These are phyloP conservation scores for Camponotus fellah DNA, from an alignment of 2,888 invertebrate genomes.

Conservation along the genomic window DNA sequence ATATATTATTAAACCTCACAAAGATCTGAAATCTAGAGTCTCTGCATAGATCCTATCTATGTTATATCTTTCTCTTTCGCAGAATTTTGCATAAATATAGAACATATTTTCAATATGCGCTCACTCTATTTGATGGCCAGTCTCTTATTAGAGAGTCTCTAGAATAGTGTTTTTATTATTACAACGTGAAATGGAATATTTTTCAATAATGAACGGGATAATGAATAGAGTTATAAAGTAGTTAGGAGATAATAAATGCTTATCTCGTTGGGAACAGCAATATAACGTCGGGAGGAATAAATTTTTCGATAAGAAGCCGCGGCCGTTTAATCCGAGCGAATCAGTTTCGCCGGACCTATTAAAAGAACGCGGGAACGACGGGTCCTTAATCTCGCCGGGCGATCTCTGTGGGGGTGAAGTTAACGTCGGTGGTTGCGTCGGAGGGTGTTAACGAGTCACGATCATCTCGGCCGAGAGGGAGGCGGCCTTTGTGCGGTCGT, in stretches of 20 bases:
- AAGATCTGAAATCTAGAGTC: too few relatives aligned
- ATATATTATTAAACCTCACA: too few relatives aligned
- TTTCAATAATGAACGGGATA: background rate
- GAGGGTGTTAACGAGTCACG: slow-evolving; percentile 78
- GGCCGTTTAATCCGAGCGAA: slow-evolving; percentile 42
- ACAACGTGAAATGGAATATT: background rate
- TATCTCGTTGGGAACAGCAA: background rate
- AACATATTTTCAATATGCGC: too few relatives aligned
- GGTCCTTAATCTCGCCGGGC: slow-evolving; percentile 47
- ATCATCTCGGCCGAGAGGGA: slow-evolving; percentile 61
- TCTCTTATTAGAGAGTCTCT: too few relatives aligned
- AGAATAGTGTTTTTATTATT: background rate
- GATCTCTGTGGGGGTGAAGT: slow-evolving; percentile 59
- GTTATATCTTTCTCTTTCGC: too few relatives aligned
- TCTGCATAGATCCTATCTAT: too few relatives aligned
- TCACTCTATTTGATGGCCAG: too few relatives aligned
- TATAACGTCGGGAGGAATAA: slow-evolving; percentile 30
- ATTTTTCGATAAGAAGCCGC: slow-evolving; percentile 40
- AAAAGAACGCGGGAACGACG: slow-evolving; percentile 45
- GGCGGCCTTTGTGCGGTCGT: slow-evolving; percentile 73
- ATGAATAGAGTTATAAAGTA: background rate
- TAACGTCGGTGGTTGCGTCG: slow-evolving; percentile 63
- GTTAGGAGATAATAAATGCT: background rate
- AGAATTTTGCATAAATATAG: too few relatives aligned
- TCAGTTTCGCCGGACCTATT: slow-evolving; percentile 47